Evolutionary conservation across 2,888 invertebrate genomes (phyloP).

Genomic region (Phanerotoma sp.): DNA sequence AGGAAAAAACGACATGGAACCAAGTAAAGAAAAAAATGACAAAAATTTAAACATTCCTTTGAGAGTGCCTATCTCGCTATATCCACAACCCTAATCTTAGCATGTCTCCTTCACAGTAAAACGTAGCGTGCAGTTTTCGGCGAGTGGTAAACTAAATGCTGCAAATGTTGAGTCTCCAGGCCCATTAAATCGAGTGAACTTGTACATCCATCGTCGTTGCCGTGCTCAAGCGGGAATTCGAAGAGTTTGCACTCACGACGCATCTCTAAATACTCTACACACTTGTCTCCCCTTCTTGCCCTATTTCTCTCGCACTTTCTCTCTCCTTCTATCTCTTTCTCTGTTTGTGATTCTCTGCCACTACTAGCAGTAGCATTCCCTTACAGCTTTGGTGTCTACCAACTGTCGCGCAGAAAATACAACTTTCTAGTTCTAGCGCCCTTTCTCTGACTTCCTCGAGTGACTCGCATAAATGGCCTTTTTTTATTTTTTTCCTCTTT

Average conservation of each 20-base stretch:
- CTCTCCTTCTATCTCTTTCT: background rate
- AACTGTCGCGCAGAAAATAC: background rate
- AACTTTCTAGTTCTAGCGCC: background rate
- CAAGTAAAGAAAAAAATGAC: background rate
- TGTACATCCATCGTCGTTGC: background rate
- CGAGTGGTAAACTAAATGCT: slow-evolving; percentile 22
- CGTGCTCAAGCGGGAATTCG: background rate
- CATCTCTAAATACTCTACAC: slow-evolving; percentile 1
- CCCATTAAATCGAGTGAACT: slow-evolving; percentile 20
- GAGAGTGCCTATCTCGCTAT: slow-evolving; percentile 2
- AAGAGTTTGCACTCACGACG: slow-evolving; percentile 1
- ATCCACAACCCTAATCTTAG: slow-evolving; percentile 6
- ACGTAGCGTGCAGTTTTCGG: slow-evolving; percentile 15
- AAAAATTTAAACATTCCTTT: background rate
- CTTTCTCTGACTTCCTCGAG: background rate
- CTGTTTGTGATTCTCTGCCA: background rate
- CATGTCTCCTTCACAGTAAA: slow-evolving; percentile 17
- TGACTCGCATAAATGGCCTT: slow-evolving; percentile 7
- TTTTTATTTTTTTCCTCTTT: background rate
- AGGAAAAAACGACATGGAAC: background rate
- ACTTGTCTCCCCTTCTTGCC: background rate
- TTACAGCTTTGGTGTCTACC: background rate
- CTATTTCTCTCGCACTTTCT: background rate
- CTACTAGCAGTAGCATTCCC: background rate
- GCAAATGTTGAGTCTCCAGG: slow-evolving; percentile 4